phyloP scores from a whole-genome alignment of 2,113 vertebrate genomes.

The Rhinogobius similis region DNA sequence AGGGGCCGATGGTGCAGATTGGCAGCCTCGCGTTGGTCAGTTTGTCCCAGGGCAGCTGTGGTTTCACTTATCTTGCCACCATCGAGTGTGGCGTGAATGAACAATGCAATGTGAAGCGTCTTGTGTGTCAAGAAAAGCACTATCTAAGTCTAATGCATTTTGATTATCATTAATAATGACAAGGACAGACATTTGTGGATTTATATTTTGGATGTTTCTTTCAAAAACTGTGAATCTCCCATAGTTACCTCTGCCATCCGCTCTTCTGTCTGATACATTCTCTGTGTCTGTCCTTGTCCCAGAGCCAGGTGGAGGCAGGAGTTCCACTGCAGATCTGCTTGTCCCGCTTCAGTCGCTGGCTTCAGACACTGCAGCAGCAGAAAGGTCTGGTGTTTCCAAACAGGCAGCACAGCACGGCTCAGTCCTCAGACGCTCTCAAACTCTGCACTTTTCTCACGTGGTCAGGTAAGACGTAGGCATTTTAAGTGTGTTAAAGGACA shows the following conservation, averaged over 20 bases:
- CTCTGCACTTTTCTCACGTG: constrained; percentile 89
- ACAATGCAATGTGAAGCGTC: no score
- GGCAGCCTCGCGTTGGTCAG: no score
- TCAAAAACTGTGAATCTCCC: no score
- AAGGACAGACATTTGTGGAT: no score
- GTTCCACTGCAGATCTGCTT: constrained; percentile 89
- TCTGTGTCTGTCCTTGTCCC: constrained; percentile 14
- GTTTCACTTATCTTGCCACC: no score
- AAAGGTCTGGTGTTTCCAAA: constrained; percentile 79
- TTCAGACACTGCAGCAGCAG: constrained; percentile 82
- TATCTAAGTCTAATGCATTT: no score
- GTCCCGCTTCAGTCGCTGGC: constrained; percentile 90
- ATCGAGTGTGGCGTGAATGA: no score
- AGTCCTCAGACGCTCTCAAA: constrained; percentile 55
- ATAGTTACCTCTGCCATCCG: neutral
- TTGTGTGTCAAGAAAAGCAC: no score
- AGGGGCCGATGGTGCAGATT: no score
- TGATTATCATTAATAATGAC: no score
- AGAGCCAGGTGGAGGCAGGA: constrained; percentile 89
- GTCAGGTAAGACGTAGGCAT: constrained; percentile 83
- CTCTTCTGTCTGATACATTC: neutral
- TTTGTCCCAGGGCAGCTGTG: no score
- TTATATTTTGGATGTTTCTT: no score
- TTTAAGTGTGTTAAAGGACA: neutral
- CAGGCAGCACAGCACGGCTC: constrained; percentile 23